Conservation (phyloP, 2,113 vertebrate species). For the Pungitius pungitius region DNA sequence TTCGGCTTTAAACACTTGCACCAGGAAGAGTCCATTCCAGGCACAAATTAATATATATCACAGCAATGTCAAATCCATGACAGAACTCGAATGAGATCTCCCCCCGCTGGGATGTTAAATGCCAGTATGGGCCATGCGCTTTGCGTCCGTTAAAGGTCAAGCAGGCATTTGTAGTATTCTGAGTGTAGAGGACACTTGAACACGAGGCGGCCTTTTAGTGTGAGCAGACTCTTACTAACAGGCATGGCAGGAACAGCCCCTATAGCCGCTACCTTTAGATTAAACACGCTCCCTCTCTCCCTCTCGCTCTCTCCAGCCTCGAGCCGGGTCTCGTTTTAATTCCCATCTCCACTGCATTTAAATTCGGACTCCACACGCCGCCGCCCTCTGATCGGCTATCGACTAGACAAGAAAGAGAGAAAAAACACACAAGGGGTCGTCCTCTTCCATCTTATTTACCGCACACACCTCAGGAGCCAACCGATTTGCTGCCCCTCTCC, state of each 20-base stretch:
- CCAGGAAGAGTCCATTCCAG: neutral
- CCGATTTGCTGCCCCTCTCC: conserved; percentile 55
- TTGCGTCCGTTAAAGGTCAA: conserved; percentile 12
- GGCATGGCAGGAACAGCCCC: conserved; percentile 9
- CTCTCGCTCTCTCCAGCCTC: neutral
- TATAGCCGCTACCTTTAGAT: conserved; percentile 14
- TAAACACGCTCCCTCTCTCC: neutral
- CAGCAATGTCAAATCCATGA: neutral
- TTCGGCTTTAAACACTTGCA: conserved; percentile 7
- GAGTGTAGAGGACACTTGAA: conserved; percentile 6
- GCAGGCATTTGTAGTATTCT: conserved; percentile 21
- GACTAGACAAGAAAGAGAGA: conserved; percentile 48
- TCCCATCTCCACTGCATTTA: conserved; percentile 9
- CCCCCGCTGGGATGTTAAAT: neutral
- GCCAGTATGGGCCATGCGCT: neutral
- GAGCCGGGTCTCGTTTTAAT: conserved; percentile 2
- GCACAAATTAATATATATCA: neutral
- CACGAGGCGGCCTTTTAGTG: conserved; percentile 6
- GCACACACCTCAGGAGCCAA: conserved; percentile 43
- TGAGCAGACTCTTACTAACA: neutral
- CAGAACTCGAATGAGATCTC: too few relatives aligned
- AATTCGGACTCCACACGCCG: conserved; percentile 26
- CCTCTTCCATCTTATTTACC: conserved; percentile 63
- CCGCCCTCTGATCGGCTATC: conserved; percentile 37
- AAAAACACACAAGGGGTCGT: neutral